Percentiles rank a stretch among this genome's conserved stretches.
Evolutionary conservation across 2,888 invertebrate genomes (phyloP).

Genomic region (Synergus japonicus): DNA sequence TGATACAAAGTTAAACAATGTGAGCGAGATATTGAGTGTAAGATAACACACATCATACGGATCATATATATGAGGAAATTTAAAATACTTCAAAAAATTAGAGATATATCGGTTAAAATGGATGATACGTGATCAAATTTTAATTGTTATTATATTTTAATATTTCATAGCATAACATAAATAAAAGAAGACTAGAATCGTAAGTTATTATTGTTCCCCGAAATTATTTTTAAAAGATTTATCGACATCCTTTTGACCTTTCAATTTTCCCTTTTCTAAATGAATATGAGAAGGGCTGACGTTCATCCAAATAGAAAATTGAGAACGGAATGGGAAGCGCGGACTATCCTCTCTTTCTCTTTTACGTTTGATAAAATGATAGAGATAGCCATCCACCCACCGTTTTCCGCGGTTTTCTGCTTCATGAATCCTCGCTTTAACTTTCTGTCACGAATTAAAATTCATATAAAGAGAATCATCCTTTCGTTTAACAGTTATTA

Average conservation of each 20-base stretch:
- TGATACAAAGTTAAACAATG: background rate
- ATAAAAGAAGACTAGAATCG: background rate
- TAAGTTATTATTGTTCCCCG: background rate
- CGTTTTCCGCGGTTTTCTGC: constrained; percentile 21
- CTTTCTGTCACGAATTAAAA: background rate
- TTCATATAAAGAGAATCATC: background rate
- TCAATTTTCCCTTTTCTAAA: background rate
- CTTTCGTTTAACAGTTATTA: background rate
- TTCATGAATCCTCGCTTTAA: background rate
- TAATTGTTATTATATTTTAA: no score
- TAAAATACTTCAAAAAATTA: background rate
- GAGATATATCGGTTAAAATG: background rate
- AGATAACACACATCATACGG: background rate
- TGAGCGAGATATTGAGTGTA: background rate
- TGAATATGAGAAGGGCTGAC: background rate
- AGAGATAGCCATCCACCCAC: background rate
- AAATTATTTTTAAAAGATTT: background rate
- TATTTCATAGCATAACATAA: no score
- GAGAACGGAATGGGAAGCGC: background rate
- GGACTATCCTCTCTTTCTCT: constrained; percentile 1
- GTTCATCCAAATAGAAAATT: constrained; percentile 28
- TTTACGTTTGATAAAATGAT: constrained; percentile 20
- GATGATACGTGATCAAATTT: background rate
- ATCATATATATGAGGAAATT: background rate
- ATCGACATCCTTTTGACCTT: constrained; percentile 4